phyloP scores from a whole-genome alignment of 2,113 vertebrate species.

The Vidua chalybeata region DNA sequence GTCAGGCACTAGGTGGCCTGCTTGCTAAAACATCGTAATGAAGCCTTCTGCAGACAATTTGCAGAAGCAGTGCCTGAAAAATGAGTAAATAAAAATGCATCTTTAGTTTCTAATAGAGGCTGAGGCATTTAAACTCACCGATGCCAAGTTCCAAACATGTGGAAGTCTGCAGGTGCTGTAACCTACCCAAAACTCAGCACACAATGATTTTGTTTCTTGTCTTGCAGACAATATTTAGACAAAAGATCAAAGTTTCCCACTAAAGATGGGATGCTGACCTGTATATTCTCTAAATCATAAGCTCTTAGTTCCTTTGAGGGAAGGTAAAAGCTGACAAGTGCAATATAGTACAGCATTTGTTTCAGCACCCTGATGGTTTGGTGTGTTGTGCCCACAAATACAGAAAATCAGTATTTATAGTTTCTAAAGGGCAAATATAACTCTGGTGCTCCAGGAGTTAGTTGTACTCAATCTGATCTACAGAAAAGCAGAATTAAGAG shows the following conservation, averaged over 20 bases:
- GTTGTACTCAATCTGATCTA: neutral
- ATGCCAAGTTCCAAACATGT: neutral
- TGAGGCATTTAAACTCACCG: neutral
- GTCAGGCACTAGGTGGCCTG: constrained; percentile 66
- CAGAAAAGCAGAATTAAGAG: neutral
- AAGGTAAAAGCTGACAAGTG: neutral
- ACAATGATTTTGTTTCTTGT: neutral
- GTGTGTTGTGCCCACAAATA: neutral
- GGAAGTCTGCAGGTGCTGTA: neutral
- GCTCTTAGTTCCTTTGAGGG: neutral
- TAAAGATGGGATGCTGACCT: accelerated
- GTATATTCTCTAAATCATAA: neutral
- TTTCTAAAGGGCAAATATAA: neutral
- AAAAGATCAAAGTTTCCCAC: neutral
- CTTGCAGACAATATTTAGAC: neutral
- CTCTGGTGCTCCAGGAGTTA: neutral
- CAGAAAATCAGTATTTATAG: neutral
- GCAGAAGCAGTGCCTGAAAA: neutral
- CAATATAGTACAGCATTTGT: neutral
- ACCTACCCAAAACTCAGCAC: neutral
- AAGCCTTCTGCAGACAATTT: neutral
- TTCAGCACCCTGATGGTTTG: neutral
- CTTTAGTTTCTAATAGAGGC: neutral
- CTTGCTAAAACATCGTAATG: constrained; percentile 46
- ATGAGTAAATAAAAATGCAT: neutral